Percentiles rank a stretch among this genome's conserved stretches.
phyloP scores from a whole-genome alignment of 1,140 invertebrate species.

The Tetranychus urticae region DNA sequence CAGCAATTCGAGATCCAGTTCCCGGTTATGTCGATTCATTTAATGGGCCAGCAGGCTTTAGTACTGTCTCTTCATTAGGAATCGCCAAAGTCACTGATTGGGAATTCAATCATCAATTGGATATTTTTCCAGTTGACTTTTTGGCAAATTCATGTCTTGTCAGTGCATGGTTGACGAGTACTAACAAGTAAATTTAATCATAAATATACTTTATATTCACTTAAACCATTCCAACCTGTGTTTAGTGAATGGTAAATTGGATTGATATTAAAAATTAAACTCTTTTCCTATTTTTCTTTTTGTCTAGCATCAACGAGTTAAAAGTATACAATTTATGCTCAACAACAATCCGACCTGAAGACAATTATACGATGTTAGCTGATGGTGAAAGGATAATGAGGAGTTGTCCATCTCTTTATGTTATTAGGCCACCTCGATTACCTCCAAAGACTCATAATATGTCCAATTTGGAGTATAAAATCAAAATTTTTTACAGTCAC shows the following conservation, averaged over 20 bases:
- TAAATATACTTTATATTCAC: too few species aligned
- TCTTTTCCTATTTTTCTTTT: too few species aligned
- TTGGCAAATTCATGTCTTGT: slow-evolving; percentile 62
- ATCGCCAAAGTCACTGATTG: slow-evolving; percentile 57
- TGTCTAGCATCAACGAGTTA: neutral
- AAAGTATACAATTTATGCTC: neutral
- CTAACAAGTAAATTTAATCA: slow-evolving; percentile 22
- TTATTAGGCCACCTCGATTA: neutral
- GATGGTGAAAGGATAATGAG: neutral
- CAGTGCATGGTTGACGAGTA: slow-evolving; percentile 40
- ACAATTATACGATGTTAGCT: neutral
- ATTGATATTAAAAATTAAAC: too few species aligned
- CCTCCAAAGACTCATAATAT: neutral
- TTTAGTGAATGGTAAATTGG: too few species aligned
- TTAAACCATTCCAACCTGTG: too few species aligned
- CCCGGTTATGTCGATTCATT: slow-evolving; percentile 87
- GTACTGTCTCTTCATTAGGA: slow-evolving; percentile 71
- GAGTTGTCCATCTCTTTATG: neutral
- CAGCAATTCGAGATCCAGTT: slow-evolving; percentile 66
- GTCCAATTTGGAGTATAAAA: neutral
- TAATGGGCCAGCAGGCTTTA: slow-evolving; percentile 83
- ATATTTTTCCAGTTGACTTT: slow-evolving; percentile 80
- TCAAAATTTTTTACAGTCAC: slow-evolving; percentile 5
- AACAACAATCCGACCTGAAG: neutral
- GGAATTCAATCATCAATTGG: slow-evolving; percentile 43